phyloP scores from a whole-genome alignment of 2,888 invertebrate genomes.

The Drosophila leonis region DNA sequence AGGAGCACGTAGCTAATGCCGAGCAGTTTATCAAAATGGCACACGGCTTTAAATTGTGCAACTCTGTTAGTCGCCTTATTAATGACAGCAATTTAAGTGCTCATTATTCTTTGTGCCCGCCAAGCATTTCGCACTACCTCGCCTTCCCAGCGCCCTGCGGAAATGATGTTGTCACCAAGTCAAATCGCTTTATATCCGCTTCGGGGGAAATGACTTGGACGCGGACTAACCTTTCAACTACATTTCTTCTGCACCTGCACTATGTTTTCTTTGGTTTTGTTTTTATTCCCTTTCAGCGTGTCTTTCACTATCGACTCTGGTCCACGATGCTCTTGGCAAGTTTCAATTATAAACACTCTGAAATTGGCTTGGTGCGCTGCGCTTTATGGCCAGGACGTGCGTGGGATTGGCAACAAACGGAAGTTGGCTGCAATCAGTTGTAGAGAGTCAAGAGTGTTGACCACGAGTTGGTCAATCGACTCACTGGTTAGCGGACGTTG shows the following conservation, averaged over 20 bases:
- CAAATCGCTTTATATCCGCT: constrained; percentile 68
- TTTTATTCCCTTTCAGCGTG: constrained; percentile 5
- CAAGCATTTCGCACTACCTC: constrained; percentile 23
- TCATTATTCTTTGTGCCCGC: constrained; percentile 38
- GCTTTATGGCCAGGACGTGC: constrained; percentile 58
- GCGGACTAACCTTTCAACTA: constrained; percentile 31
- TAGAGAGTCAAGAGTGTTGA: not conserved
- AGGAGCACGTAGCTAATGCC: too few species aligned
- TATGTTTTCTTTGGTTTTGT: constrained; percentile 2
- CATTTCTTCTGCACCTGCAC: constrained; percentile 22
- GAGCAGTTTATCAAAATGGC: constrained; percentile 33
- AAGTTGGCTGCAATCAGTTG: constrained; percentile 43
- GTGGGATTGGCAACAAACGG: constrained; percentile 51
- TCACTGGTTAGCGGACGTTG: not conserved
- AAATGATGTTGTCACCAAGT: constrained; percentile 74
- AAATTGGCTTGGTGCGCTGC: constrained; percentile 62
- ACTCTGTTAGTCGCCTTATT: constrained; percentile 46
- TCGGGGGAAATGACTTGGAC: constrained; percentile 44
- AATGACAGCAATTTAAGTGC: constrained; percentile 51
- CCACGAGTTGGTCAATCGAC: not conserved
- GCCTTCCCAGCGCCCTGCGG: constrained; percentile 30
- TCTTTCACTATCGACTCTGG: constrained; percentile 7
- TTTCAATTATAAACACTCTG: constrained; percentile 68
- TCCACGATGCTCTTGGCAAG: constrained; percentile 21
- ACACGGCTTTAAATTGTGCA: constrained; percentile 24